These are phyloP conservation scores for Neoseiulus cucumeris DNA, from an alignment of 1,140 invertebrate species.

Conservation along the genomic window DNA sequence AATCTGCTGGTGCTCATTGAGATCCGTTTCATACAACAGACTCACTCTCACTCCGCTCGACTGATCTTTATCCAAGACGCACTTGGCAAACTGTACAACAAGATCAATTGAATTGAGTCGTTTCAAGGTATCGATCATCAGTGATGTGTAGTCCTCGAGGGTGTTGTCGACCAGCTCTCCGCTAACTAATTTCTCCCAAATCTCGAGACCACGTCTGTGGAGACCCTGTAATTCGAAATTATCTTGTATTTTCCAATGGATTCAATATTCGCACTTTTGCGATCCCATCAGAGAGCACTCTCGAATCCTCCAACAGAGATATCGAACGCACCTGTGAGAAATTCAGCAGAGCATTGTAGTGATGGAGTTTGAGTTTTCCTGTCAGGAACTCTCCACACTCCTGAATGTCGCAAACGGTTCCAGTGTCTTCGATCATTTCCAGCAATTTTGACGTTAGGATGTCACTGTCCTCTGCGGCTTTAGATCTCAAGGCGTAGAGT, in stretches of 20 bases:
- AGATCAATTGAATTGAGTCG: constrained; percentile 26
- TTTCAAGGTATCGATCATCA: constrained; percentile 19
- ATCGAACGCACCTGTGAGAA: constrained; percentile 22
- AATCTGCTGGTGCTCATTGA: not conserved
- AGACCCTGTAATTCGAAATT: not conserved
- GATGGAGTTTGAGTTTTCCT: not conserved
- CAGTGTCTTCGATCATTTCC: constrained; percentile 18
- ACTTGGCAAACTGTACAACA: constrained; percentile 32
- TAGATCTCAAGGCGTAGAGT: constrained; percentile 24
- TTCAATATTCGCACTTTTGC: no score
- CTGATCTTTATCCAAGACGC: constrained; percentile 29
- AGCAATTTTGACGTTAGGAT: not conserved
- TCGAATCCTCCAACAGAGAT: constrained; percentile 16
- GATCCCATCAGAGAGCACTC: no score
- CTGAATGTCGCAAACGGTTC: constrained; percentile 27
- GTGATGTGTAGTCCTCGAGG: constrained; percentile 28
- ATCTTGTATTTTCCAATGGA: no score
- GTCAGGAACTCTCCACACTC: constrained; percentile 26
- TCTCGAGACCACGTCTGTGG: constrained; percentile 21
- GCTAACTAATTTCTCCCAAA: constrained; percentile 29
- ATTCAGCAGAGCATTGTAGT: not conserved
- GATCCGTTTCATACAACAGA: no score
- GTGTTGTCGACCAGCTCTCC: constrained; percentile 26
- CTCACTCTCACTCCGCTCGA: constrained; percentile 27
- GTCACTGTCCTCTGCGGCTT: not conserved